phyloP scores from a whole-genome alignment of 2,888 invertebrate genomes.

The Macaria notata region DNA sequence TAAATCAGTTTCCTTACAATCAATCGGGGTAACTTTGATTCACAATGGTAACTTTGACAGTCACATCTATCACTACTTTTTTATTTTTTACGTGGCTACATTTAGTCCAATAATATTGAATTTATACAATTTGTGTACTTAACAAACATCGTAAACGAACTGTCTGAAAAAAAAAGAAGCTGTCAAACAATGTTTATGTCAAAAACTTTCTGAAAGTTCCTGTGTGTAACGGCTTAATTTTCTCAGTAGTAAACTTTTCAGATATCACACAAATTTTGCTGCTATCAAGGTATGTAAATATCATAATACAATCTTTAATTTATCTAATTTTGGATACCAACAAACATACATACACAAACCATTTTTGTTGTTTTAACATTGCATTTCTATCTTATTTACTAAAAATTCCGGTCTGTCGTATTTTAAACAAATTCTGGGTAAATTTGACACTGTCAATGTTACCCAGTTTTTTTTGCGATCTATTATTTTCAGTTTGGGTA shows the following conservation, averaged over 20 bases:
- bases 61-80: too few relatives aligned
- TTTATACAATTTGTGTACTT: conserved; percentile 2
- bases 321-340: too few relatives aligned
- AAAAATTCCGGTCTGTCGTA: background rate
- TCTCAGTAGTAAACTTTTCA: too few relatives aligned
- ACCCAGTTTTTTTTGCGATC: conserved; percentile 6
- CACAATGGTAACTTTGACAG: background rate
- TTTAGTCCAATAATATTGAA: background rate
- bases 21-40: background rate
- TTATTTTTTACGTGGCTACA: too few relatives aligned
- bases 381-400: too few relatives aligned
- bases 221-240: background rate
- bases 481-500: conserved; percentile 7
- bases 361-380: too few relatives aligned
- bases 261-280: too few relatives aligned
- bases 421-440: conserved; percentile 12
- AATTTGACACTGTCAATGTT: conserved; percentile 12
- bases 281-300: too few relatives aligned
- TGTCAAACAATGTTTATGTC: conserved; percentile 1
- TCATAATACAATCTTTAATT: too few relatives aligned
- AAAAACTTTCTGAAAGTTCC: conserved; percentile 2
- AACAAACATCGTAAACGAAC: background rate
- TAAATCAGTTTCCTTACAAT: too few relatives aligned
- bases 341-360: too few relatives aligned
- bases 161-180: conserved; percentile 2